Evolutionary conservation across 2,888 invertebrate genomes (phyloP).

Genomic region (Drosophila nigricruria): DNA sequence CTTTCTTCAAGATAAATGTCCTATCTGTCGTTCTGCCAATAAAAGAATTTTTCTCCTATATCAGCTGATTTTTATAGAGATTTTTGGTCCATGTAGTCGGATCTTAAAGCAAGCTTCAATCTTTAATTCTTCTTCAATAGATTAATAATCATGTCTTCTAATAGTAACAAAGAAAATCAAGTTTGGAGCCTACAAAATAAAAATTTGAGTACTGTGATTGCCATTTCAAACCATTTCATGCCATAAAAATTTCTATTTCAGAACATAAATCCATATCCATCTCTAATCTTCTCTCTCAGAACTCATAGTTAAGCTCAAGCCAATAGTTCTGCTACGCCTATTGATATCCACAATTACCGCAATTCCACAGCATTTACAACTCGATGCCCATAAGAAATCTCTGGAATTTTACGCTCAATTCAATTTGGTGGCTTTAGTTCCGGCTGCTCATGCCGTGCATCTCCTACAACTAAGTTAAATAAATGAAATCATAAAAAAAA

Average conservation of each 20-base stretch:
- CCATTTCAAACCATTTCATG: no score
- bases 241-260: neutral
- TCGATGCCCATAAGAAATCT: neutral
- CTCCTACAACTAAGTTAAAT: constrained; percentile 69
- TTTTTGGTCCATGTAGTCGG: no score
- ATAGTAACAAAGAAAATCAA: no score
- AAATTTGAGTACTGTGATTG: no score
- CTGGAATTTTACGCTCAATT: constrained; percentile 18
- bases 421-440: constrained; percentile 59
- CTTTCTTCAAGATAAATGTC: no score
- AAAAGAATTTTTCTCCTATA: no score
- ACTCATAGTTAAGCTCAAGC: neutral
- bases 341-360: constrained; percentile 27
- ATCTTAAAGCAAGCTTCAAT: no score
- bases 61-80: no score
- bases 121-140: no score
- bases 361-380: constrained; percentile 59
- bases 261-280: neutral
- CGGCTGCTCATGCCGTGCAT: constrained; percentile 72
- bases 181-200: no score
- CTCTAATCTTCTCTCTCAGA: neutral
- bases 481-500: constrained; percentile 68
- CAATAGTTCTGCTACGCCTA: constrained; percentile 19
- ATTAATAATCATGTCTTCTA: no score
- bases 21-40: no score